Evolutionary conservation across 2,113 vertebrate genomes (phyloP).

Genomic region (Entomyzon cyanotis): DNA sequence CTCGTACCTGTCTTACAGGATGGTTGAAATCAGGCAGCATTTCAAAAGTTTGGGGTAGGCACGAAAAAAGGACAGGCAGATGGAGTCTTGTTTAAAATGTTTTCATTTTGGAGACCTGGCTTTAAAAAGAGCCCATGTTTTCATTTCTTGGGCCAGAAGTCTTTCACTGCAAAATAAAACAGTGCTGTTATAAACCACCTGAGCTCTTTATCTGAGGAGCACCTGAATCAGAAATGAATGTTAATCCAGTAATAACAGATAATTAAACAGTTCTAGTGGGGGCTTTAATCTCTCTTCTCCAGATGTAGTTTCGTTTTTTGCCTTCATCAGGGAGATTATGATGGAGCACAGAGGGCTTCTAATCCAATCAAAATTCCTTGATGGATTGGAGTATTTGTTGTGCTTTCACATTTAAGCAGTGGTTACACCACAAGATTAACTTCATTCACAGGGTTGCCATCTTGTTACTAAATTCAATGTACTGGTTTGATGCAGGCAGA

Average conservation of each 20-base stretch:
- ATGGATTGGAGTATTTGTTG: background rate
- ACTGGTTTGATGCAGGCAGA: background rate
- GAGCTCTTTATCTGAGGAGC: constrained; percentile 1
- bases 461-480: background rate
- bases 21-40: background rate
- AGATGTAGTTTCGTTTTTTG: constrained; percentile 3
- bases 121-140: background rate
- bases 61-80: background rate
- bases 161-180: background rate
- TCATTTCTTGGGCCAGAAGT: background rate
- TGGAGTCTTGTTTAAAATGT: background rate
- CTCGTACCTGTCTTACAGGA: background rate
- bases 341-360: background rate
- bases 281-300: constrained; percentile 22
- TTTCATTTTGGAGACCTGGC: background rate
- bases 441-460: background rate
- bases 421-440: background rate
- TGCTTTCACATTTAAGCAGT: background rate
- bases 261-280: constrained; percentile 19
- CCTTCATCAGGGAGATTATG: constrained; percentile 20
- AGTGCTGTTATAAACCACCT: background rate
- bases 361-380: constrained; percentile 33
- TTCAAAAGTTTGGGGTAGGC: background rate
- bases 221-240: constrained; percentile 31
- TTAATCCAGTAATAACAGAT: constrained; percentile 30